Percentiles rank a stretch among this genome's conserved stretches.
Conservation (phyloP, 2,797 vertebrate genomes). For the Scomberomorus guttatus region DNA sequence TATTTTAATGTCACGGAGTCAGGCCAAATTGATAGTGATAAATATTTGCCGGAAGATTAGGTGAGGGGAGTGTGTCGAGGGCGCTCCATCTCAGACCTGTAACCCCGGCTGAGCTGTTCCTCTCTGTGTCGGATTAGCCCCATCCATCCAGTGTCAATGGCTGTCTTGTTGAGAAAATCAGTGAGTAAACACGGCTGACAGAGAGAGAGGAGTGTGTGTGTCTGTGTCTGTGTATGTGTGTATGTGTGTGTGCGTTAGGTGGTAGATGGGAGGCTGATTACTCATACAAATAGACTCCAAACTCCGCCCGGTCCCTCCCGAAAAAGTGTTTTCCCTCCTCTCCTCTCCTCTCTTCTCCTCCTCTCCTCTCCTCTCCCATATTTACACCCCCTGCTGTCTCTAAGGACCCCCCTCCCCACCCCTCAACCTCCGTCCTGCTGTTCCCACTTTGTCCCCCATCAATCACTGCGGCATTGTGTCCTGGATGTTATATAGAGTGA, state of each 20-base stretch:
- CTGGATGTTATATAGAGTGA: conserved; percentile 98
- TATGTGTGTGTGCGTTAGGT: conserved; percentile 29
- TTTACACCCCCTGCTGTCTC: conserved; percentile 92
- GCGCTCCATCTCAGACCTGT: conserved; percentile 94
- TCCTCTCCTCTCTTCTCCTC: conserved; percentile 45
- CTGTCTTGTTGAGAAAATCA: conserved; percentile 99
- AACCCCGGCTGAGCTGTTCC: conserved; percentile 94
- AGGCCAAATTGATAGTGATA: conserved; percentile 97
- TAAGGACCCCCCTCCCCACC: conserved; percentile 81
- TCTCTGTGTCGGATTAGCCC: conserved; percentile 97
- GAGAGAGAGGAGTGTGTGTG: conserved; percentile 76
- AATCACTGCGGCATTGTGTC: conserved; percentile 97
- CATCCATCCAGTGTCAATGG: conserved; percentile 99
- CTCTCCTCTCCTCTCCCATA: conserved; percentile 75
- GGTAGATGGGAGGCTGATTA: conserved; percentile 91
- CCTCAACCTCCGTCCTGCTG: conserved; percentile 90
- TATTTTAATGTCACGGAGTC: conserved; percentile 88
- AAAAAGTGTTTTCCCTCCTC: conserved; percentile 86
- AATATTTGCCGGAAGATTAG: conserved; percentile 99
- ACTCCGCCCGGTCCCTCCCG: conserved; percentile 90
- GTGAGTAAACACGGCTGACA: conserved; percentile 99
- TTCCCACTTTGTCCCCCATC: conserved; percentile 99
- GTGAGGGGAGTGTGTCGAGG: conserved; percentile 92
- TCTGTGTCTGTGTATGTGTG: conserved; percentile 10
- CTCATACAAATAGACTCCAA: conserved; percentile 98